Base-by-base conservation (phyloP, 2,888 invertebrate genomes). In the Syritta pipiens region DNA sequence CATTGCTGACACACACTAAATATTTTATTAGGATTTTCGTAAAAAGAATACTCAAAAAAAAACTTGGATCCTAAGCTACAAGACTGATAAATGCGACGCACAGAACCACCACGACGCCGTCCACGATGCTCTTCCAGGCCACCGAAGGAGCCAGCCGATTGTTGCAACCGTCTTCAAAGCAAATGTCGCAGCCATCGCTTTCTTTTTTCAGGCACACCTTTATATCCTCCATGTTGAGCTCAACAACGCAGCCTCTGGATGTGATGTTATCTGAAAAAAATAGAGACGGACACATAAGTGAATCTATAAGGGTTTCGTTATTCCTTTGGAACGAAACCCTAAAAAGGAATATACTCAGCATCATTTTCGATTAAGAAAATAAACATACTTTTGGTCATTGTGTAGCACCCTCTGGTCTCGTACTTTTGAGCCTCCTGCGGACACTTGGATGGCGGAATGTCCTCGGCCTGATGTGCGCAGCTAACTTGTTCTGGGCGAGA, bases 171-270 rank as follows among this genome's bases (percentile, higher is more conserved):
- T 81, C 46, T 0, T 82, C 81, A 6, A 82, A 72, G 67, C 87
- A 87, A 1, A 84, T 26, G 1, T 48, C 24, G 30, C 87, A 87
- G 0, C 74, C 24, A 6, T n/a, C 2, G 6, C 85, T 81, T 0
- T 46, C 55, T n/a, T 83, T 46, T 0, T 26, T 48, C 42, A 82
- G 26, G 28, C 87, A 87, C 53, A 83, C 84, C 0, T 69, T 76
- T 0, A 81, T 22, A 0, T 82, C 83, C 5, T 81, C 82, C 3
- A 81, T 82, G 3, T 82, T 63, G 5, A 87, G 79, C 0, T 84
- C 84, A 1, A 83, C 60, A 1, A 82, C 55, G 62, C 87, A 87
- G 10, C 87, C 87, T 0, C 87, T 85, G 30, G 67, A 82, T 0
- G 85, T 83, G 1, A 81, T 53, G 49, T 83, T 85, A 0, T 44